A percentile compares a stretch with the other conserved stretches of the same genome.
These are phyloP conservation scores for Cryptocheilus praepositus DNA, from an alignment of 2,888 invertebrate genomes.

Conservation along the genomic window DNA sequence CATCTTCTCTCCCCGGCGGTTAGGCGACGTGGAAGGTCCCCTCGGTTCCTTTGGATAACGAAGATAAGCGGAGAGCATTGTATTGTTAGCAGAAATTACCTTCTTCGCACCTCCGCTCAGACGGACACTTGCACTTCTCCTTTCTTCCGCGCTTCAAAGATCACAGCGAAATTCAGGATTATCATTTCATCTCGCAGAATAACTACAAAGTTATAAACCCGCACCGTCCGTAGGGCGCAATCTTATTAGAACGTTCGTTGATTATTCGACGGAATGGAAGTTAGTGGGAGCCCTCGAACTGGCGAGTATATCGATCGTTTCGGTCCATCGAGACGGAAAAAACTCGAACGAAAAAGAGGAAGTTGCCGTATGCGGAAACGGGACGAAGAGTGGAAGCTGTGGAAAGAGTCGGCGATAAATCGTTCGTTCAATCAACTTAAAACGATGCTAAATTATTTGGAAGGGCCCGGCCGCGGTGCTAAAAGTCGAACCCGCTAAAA, in stretches of 20 bases:
- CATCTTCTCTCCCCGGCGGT: constrained; percentile 22
- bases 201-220: background rate
- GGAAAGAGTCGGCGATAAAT: constrained; percentile 56
- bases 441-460: constrained; percentile 71
- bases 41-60: constrained; percentile 15
- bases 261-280: constrained; percentile 5
- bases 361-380: background rate
- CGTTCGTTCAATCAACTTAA: constrained; percentile 69
- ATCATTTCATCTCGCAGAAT: background rate
- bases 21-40: constrained; percentile 20
- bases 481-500: constrained; percentile 55
- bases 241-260: constrained; percentile 4
- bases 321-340: constrained; percentile 34
- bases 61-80: constrained; percentile 12
- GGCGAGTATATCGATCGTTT: constrained; percentile 23
- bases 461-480: constrained; percentile 47
- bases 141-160: background rate
- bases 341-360: constrained; percentile 17
- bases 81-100: constrained; percentile 9
- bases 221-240: background rate
- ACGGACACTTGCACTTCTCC: background rate
- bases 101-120: background rate
- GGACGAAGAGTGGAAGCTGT: background rate
- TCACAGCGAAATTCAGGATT: background rate
- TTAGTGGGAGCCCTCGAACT: constrained; percentile 26